A percentile compares a stretch with the other conserved stretches of the same genome.
phyloP scores from a whole-genome alignment of 2,888 invertebrate species.

The Phyllotreta striolata region DNA sequence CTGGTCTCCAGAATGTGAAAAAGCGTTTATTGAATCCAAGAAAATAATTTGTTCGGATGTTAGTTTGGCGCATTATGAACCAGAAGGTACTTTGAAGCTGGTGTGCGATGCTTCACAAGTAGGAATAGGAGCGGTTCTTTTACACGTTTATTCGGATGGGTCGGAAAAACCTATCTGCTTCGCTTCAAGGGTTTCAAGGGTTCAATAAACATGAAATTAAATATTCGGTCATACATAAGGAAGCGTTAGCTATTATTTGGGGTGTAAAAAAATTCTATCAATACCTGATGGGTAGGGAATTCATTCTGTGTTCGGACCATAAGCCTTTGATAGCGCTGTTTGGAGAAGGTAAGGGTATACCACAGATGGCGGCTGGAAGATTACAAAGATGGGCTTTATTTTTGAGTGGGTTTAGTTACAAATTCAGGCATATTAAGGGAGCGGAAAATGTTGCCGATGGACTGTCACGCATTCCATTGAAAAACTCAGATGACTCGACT shows the following conservation, averaged over 20 bases:
- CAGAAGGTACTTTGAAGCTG: constrained; percentile 21
- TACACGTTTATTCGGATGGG: constrained; percentile 23
- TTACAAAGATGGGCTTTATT: constrained; percentile 28
- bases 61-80: constrained; percentile 22
- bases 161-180: constrained; percentile 28
- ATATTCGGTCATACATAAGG: constrained; percentile 23
- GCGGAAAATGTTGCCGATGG: constrained; percentile 20
- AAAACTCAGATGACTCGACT: background rate
- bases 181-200: constrained; percentile 19
- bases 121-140: constrained; percentile 22
- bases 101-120: constrained; percentile 26
- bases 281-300: constrained; percentile 26
- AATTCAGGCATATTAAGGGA: constrained; percentile 17
- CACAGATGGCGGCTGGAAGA: constrained; percentile 29
- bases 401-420: constrained; percentile 25
- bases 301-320: constrained; percentile 21
- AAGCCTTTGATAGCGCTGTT: constrained; percentile 20
- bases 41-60: constrained; percentile 19
- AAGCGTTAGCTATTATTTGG: constrained; percentile 23
- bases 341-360: constrained; percentile 27
- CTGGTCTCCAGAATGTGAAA: constrained; percentile 27
- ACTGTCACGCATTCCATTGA: constrained; percentile 21
- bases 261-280: constrained; percentile 26
- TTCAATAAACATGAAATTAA: constrained; percentile 22
- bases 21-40: constrained; percentile 18